phyloP scores from a whole-genome alignment of 2,888 invertebrate genomes.

The Tenthredo notha region DNA sequence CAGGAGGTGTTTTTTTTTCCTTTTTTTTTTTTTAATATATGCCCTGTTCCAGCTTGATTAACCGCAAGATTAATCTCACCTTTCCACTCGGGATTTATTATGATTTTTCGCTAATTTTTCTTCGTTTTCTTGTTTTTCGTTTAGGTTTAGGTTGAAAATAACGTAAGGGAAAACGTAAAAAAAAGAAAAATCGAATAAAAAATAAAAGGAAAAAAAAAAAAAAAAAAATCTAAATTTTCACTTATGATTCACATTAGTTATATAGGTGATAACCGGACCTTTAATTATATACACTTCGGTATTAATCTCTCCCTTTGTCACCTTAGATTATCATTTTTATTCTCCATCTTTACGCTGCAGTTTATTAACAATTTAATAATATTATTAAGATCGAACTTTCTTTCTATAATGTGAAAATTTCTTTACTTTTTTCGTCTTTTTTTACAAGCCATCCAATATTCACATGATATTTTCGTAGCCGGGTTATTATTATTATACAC shows the following conservation, averaged over 20 bases:
- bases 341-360: neutral
- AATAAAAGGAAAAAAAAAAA: neutral
- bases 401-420: neutral
- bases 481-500: neutral
- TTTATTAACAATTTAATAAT: neutral
- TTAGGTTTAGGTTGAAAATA: neutral
- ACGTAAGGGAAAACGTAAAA: neutral
- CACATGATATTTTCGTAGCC: neutral
- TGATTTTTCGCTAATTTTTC: neutral
- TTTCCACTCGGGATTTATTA: neutral
- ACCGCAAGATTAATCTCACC: neutral
- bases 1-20: neutral
- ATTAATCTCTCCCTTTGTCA: slow-evolving; percentile 35
- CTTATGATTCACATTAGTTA: slow-evolving; percentile 32
- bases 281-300: slow-evolving; percentile 8
- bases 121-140: neutral
- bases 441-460: slow-evolving; percentile 75
- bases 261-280: neutral
- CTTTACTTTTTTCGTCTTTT: slow-evolving; percentile 74
- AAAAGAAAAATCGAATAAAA: neutral
- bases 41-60: neutral
- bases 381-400: neutral
- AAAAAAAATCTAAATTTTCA: slow-evolving; percentile 5
- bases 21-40: neutral
- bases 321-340: slow-evolving; percentile 8